A percentile compares a stretch with the other conserved stretches of the same genome.
These are phyloP conservation scores for Teleogryllus oceanicus DNA, from an alignment of 2,888 invertebrate species.

Conservation along the genomic window DNA sequence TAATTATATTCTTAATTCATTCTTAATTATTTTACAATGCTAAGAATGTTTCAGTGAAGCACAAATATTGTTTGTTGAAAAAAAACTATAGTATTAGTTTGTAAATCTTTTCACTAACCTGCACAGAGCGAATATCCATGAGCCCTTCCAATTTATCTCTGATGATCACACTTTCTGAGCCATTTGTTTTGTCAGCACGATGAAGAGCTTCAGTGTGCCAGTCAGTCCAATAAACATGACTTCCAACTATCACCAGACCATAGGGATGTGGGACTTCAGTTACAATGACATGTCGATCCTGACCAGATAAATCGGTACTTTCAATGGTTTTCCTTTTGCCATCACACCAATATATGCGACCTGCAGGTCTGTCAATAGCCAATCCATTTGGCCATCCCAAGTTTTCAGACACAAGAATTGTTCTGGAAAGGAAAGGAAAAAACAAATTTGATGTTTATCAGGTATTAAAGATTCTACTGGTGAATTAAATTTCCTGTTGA, in stretches of 20 bases:
- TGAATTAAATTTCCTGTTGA: no score
- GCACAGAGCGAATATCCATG: constrained; percentile 80
- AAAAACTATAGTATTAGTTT: no score
- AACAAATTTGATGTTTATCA: no score
- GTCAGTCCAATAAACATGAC: constrained; percentile 86
- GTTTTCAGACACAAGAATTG: constrained; percentile 61
- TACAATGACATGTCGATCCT: constrained; percentile 61
- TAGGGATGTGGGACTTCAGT: constrained; percentile 74
- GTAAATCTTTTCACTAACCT: constrained; percentile 47
- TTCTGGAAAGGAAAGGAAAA: constrained; percentile 44
- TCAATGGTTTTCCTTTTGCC: constrained; percentile 76
- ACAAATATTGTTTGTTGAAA: no score
- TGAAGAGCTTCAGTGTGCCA: constrained; percentile 81
- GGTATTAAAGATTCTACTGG: no score
- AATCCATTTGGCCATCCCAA: constrained; percentile 92
- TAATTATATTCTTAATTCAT: no score
- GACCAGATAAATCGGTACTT: constrained; percentile 71
- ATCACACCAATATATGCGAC: constrained; percentile 92
- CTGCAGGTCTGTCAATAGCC: constrained; percentile 74
- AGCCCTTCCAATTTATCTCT: constrained; percentile 72
- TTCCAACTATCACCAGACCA: constrained; percentile 74
- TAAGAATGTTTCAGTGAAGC: no score
- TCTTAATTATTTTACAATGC: no score
- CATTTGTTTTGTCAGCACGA: constrained; percentile 62
- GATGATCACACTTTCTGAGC: constrained; percentile 61